Evolutionary conservation across 1,140 invertebrate species (phyloP).

Genomic region (Planococcus citri): DNA sequence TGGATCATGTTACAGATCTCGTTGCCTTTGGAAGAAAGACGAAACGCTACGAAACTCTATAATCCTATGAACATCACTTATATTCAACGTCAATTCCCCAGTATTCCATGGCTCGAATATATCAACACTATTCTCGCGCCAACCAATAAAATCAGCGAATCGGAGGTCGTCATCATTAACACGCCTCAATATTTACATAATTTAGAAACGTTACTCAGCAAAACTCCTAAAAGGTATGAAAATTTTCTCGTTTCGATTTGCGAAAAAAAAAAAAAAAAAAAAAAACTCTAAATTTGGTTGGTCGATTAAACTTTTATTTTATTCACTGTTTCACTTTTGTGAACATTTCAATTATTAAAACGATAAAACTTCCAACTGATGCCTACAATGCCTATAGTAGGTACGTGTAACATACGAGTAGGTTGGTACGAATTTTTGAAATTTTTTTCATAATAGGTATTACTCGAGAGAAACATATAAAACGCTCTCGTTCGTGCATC

Average conservation of each 20-base stretch:
- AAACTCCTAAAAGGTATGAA: constrained; percentile 43
- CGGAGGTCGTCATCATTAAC: constrained; percentile 67
- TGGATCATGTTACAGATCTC: constrained; percentile 52
- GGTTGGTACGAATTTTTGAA: too few relatives aligned
- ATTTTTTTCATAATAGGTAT: neutral
- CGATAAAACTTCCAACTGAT: neutral
- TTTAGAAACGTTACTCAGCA: constrained; percentile 44
- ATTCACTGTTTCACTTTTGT: neutral
- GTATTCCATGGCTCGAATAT: constrained; percentile 67
- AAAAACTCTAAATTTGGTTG: too few relatives aligned
- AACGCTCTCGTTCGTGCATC: too few relatives aligned
- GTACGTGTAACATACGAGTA: too few relatives aligned
- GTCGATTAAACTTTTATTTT: too few relatives aligned
- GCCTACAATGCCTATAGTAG: neutral
- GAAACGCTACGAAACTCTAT: constrained; percentile 81
- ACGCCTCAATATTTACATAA: constrained; percentile 61
- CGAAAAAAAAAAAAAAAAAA: too few relatives aligned
- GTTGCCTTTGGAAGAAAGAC: constrained; percentile 73
- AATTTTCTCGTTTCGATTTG: neutral
- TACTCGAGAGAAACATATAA: neutral
- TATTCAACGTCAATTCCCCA: constrained; percentile 56
- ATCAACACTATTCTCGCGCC: constrained; percentile 59
- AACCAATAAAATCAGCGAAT: constrained; percentile 42
- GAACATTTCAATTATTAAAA: neutral
- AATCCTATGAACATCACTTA: constrained; percentile 75